Evolutionary conservation across 2,113 vertebrate genomes (phyloP).

Genomic region (Orientallactaga bullata): DNA sequence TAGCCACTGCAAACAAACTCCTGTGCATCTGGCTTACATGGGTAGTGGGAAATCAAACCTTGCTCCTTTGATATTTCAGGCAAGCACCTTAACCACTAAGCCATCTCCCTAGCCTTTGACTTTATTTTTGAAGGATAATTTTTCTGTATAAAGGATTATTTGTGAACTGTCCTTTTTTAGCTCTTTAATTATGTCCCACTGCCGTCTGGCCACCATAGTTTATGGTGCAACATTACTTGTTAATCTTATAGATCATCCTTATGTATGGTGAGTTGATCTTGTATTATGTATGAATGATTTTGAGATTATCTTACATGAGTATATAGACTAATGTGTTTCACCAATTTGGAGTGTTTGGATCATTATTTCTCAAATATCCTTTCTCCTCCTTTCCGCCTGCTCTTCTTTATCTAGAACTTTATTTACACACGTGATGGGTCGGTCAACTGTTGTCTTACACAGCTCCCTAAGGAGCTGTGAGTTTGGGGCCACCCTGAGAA

Average conservation of each 20-base stretch:
- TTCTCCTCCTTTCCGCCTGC: not conserved
- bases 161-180: not conserved
- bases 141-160: not conserved
- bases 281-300: not conserved
- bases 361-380: not conserved
- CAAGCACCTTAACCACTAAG: too few relatives aligned
- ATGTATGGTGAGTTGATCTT: not conserved
- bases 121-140: not conserved
- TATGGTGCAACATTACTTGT: not conserved
- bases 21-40: too few relatives aligned
- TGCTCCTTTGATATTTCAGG: too few relatives aligned
- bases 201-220: not conserved
- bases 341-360: not conserved
- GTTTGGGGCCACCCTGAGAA: too few relatives aligned
- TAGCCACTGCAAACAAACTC: too few relatives aligned
- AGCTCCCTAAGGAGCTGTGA: not conserved
- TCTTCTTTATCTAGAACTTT: not conserved
- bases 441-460: not conserved
- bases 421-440: not conserved
- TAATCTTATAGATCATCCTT: not conserved
- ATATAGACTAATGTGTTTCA: not conserved
- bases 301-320: slow-evolving; percentile 6
- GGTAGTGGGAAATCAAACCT: too few relatives aligned
- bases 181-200: not conserved
- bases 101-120: not conserved